Conservation (phyloP, 2,113 vertebrate genomes). For the Lophura nycthemera region DNA sequence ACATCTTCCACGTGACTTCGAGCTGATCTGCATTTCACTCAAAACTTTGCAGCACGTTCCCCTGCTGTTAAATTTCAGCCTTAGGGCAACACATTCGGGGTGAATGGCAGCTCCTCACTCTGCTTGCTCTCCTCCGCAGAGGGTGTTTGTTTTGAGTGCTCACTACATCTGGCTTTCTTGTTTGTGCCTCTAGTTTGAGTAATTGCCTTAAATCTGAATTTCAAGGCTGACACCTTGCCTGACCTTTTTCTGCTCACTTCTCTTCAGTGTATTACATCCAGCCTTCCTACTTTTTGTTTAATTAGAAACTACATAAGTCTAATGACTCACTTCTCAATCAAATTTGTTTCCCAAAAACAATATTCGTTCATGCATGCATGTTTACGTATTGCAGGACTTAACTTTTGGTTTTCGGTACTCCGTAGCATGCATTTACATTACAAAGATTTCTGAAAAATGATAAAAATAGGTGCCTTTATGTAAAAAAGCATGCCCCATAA, state of each 20-base stretch:
- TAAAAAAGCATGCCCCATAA: not conserved
- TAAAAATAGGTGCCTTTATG: not conserved
- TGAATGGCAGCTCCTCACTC: slow-evolving; percentile 3
- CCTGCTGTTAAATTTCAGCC: slow-evolving; percentile 32
- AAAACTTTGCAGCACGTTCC: not conserved
- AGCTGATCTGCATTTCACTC: slow-evolving; percentile 24
- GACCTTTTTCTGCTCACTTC: slow-evolving; percentile 4
- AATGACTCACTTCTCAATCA: not conserved
- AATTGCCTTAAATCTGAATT: slow-evolving; percentile 67
- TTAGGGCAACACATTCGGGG: not conserved
- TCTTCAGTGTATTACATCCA: not conserved
- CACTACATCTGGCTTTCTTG: slow-evolving; percentile 21
- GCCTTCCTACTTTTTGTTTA: slow-evolving; percentile 8
- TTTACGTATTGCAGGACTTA: not conserved
- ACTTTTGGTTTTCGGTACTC: not conserved
- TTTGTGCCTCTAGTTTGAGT: slow-evolving; percentile 34
- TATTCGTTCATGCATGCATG: not conserved
- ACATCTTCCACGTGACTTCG: not conserved
- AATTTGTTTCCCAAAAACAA: slow-evolving; percentile 10
- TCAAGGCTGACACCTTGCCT: slow-evolving; percentile 48
- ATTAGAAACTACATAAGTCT: slow-evolving; percentile 45
- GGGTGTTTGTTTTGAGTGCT: slow-evolving; percentile 14
- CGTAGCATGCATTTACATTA: not conserved
- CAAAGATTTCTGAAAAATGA: not conserved
- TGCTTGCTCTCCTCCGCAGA: not conserved